Conservation (phyloP, 1,140 invertebrate genomes). For the Alviniconcha marisindica region DNA sequence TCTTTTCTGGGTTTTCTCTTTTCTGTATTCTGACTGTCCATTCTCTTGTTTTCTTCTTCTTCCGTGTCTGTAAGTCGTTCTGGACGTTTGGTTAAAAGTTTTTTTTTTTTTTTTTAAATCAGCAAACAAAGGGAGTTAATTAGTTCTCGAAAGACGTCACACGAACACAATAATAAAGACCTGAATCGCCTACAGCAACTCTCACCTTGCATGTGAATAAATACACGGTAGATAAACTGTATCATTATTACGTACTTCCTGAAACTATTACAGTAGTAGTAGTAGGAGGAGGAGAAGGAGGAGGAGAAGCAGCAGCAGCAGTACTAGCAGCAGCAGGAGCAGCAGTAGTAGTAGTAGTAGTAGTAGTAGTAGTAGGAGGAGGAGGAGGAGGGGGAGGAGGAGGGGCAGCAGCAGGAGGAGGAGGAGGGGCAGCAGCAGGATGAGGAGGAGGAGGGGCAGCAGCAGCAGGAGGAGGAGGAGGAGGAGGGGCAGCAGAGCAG, state of each 20-base stretch:
- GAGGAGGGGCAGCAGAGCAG: neutral
- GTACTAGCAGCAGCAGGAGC: constrained; percentile 7
- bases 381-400: neutral
- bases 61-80: too few relatives aligned
- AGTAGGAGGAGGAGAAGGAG: neutral
- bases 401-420: constrained; percentile 14
- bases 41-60: neutral
- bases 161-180: too few relatives aligned
- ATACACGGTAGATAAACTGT: too few relatives aligned
- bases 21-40: too few relatives aligned
- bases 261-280: too few relatives aligned
- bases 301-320: constrained; percentile 15
- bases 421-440: constrained; percentile 1
- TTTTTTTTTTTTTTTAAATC: too few relatives aligned
- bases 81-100: too few relatives aligned
- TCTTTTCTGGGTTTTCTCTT: too few relatives aligned
- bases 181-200: too few relatives aligned
- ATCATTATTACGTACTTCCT: too few relatives aligned
- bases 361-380: constrained; percentile 21
- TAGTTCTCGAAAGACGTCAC: neutral
- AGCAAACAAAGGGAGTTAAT: neutral
- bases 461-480: constrained; percentile 6
- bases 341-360: constrained; percentile 23
- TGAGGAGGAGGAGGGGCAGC: neutral
- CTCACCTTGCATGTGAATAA: too few relatives aligned